Base-by-base conservation (phyloP, 2,797 vertebrate species). In the Morus bassanus region DNA sequence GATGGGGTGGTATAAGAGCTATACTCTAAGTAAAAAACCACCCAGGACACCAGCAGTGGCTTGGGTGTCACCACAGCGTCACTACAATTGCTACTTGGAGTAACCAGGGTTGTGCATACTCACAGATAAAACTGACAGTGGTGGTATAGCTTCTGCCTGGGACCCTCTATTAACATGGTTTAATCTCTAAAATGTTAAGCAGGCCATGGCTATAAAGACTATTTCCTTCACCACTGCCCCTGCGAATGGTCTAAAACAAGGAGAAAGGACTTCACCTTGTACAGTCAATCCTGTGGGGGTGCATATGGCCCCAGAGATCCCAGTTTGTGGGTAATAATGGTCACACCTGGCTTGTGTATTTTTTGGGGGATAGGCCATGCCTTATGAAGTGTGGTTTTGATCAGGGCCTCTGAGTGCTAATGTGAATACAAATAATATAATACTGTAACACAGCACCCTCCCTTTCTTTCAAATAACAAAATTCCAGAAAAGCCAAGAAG, bases 161-260 rank as follows among this genome's bases (percentile, higher is more conserved):
- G 25, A 54, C 22, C 28, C 8, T 51, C 14, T 39, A 3, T 21
- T 64, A 27, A 18, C 11, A 5, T 2, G 13, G 24, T 37, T 91
- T 51, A n/a, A 31, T 23, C 14, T 60, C 67, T 56, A 6, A 64
- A 68, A 53, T 10, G 2, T 63, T 48, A 46, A 51, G 25, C 7
- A 70, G 35, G 8, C 4, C 14, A 8, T 0, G 3, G 17, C 4
- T 12, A 30, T 24, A 1, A 13, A 56, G 31, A n/a, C 11, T 78
- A 7, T 82, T 74, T 31, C 27, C 10, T 72, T 77, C 45, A 77
- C 24, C 11, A 14, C 4, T 10, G 25, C 25, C 0, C 25, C 25
- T 30, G 9, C 5, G 5, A 53, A 30, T 9, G 16, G 7, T 57
- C 11, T 51, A 39, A 37, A 67, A 12, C 19, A 28, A 39, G 27